Base-by-base conservation (phyloP, 1,140 invertebrate genomes). In the Macrostomum lignano region DNA sequence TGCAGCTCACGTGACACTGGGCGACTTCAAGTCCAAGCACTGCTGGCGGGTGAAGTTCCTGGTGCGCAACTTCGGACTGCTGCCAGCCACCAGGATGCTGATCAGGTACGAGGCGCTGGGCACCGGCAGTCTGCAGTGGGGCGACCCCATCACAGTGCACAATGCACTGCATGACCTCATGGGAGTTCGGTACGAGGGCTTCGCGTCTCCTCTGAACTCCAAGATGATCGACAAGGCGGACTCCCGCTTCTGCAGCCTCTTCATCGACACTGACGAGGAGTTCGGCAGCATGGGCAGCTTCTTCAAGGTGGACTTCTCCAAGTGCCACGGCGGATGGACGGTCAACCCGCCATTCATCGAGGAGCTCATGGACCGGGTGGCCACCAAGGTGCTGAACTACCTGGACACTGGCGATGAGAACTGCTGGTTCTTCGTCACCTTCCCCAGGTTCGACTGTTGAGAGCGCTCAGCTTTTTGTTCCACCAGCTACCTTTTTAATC, bases 391-490 rank as follows among this genome's bases (percentile, higher is more conserved):
- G 14, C 15, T 15, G 7, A 3, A 28, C 7, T 7, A 15, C 3
- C 26, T 28, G 7, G 26, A 28, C 19, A 17, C 15, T 5, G 3
- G 26, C 26, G 7, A 9, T 9, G 3, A 3, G 26, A n/a, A n/a
- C n/a, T 28, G 26, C 26, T 28, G 19, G 15, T 28, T 28, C 26
- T 28, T 28, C 9, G 15, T 14, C 26, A 28, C 26, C 4, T 28
- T 28, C 19, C 26, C 26, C 5, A 15, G n/a, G n/a, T n/a, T n/a
- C n/a, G n/a, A n/a, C n/a, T n/a, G n/a, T n/a, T n/a, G n/a, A n/a
- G n/a, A n/a, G n/a, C n/a, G n/a, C n/a, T n/a, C n/a, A n/a, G n/a
- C n/a, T n/a, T n/a, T n/a, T n/a, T n/a, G n/a, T n/a, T n/a, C n/a
- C n/a, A n/a, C n/a, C n/a, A n/a, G n/a, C n/a, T n/a, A n/a, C n/a